These are phyloP conservation scores for Odontomyia ornata DNA, from an alignment of 2,888 invertebrate genomes.

Conservation along the genomic window DNA sequence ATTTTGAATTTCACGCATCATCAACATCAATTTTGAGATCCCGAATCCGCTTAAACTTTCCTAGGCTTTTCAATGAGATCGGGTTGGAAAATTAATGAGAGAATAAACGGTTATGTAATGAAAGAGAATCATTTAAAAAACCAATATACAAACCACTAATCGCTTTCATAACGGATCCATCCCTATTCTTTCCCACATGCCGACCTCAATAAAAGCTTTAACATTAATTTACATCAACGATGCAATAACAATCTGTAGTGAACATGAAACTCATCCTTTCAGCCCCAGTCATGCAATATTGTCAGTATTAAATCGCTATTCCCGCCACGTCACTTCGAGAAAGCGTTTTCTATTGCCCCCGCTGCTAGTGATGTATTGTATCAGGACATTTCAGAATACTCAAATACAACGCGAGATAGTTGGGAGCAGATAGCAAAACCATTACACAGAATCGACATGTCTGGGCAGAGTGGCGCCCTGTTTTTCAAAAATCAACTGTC, in stretches of 20 bases:
- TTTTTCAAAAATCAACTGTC: slow-evolving; percentile 39
- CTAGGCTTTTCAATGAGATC: no score
- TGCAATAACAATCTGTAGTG: slow-evolving; percentile 21
- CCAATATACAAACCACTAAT: no score
- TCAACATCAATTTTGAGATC: no score
- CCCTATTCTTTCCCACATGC: no score
- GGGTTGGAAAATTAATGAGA: no score
- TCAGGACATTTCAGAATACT: not conserved
- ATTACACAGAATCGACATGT: slow-evolving; percentile 46
- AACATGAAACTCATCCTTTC: not conserved
- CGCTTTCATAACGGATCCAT: no score
- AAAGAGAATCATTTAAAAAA: no score
- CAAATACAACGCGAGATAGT: not conserved
- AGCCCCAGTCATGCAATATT: not conserved
- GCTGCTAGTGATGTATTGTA: not conserved
- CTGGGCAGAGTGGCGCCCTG: slow-evolving; percentile 48
- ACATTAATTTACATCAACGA: slow-evolving; percentile 25
- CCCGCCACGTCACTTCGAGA: slow-evolving; percentile 15
- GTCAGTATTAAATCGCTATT: slow-evolving; percentile 29
- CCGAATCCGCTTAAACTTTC: no score
- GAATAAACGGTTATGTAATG: no score
- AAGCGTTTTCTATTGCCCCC: not conserved
- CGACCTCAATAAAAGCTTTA: not conserved
- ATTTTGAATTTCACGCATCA: no score
- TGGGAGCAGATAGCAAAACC: slow-evolving; percentile 32